These are phyloP conservation scores for Trogon melanurus DNA, from an alignment of 2,113 vertebrate genomes.

Conservation along the genomic window DNA sequence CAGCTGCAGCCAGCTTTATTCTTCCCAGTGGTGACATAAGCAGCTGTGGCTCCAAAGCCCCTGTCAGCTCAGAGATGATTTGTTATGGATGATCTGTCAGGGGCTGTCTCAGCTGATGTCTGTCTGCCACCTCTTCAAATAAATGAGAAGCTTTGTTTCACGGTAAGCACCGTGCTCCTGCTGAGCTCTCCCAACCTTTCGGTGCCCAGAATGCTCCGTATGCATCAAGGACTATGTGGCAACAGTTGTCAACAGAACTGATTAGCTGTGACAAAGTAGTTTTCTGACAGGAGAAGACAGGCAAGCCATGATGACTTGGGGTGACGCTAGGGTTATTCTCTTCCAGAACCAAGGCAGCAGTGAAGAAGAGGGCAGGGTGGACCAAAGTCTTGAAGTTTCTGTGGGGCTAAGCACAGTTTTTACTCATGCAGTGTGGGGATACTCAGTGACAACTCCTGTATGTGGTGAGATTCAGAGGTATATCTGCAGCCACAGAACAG, in stretches of 20 bases:
- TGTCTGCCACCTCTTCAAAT: not conserved
- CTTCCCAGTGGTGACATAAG: not conserved
- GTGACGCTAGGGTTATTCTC: not conserved
- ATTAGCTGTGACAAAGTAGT: not conserved
- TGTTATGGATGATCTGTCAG: not conserved
- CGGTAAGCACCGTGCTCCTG: fast-evolving
- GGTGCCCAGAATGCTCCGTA: not conserved
- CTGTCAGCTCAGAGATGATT: constrained; percentile 7
- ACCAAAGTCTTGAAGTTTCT: not conserved
- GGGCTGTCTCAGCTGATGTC: not conserved
- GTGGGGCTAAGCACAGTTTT: not conserved
- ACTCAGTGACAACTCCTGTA: not conserved
- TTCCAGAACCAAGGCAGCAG: not conserved
- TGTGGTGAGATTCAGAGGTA: not conserved
- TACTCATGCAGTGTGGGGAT: not conserved
- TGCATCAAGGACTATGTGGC: fast-evolving
- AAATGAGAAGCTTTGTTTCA: not conserved
- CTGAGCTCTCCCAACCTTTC: not conserved
- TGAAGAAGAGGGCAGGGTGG: not conserved
- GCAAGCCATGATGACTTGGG: not conserved
- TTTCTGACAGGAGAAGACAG: not conserved
- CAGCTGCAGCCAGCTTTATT: constrained; percentile 15
- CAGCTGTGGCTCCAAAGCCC: constrained; percentile 6
- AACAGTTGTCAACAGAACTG: not conserved
- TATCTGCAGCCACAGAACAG: not conserved